Evolutionary conservation across 2,113 vertebrate species (phyloP).

Genomic region (Silurus asotus): DNA sequence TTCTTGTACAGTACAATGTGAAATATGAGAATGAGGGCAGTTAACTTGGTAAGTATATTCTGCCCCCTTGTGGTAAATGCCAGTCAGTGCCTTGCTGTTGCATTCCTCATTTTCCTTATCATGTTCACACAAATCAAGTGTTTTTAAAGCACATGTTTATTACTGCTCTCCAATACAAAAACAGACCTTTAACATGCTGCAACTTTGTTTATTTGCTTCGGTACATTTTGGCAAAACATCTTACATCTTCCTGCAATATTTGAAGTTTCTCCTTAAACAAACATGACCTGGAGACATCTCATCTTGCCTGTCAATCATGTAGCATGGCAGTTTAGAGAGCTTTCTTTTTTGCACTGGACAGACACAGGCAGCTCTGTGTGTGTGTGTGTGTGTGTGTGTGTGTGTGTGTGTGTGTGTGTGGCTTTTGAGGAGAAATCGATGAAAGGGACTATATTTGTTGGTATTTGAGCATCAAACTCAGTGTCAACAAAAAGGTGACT

Average conservation of each 20-base stretch:
- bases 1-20: background rate
- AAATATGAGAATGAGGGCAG: background rate
- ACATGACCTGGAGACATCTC: background rate
- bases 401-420: background rate
- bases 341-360: background rate
- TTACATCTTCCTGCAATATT: background rate
- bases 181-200: background rate
- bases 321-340: background rate
- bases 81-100: background rate
- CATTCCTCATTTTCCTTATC: background rate
- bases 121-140: slow-evolving; percentile 9
- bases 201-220: background rate
- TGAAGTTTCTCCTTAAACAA: background rate
- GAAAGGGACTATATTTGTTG: background rate
- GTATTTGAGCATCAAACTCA: background rate
- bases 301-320: background rate
- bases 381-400: background rate
- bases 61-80: slow-evolving; percentile 45
- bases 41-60: slow-evolving; percentile 27
- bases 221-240: background rate
- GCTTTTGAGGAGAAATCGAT: background rate
- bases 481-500: background rate
- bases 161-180: background rate
- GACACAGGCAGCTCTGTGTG: background rate
- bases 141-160: background rate